Evolutionary conservation across 2,113 vertebrate genomes (phyloP).

Genomic region (Himantopus leucocephalus): DNA sequence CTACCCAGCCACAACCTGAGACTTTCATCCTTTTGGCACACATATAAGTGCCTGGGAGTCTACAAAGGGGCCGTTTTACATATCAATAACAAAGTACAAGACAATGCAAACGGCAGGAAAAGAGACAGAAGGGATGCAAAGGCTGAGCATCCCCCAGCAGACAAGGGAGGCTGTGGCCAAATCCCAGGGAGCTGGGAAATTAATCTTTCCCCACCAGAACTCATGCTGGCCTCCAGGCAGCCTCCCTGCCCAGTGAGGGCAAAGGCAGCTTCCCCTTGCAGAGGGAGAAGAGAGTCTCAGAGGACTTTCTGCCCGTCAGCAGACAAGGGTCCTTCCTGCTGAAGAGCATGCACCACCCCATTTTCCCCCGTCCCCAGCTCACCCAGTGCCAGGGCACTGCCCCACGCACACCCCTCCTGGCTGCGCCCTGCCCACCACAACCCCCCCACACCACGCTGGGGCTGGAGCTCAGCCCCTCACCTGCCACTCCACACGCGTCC

Average conservation of each 20-base stretch:
- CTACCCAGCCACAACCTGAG: neutral
- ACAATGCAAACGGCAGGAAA: neutral
- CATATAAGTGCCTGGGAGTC: neutral
- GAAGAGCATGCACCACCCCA: neutral
- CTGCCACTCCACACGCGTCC: neutral
- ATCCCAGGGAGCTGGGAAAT: neutral
- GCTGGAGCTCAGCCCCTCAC: neutral
- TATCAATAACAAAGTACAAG: neutral
- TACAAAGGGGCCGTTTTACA: neutral
- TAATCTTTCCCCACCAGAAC: neutral
- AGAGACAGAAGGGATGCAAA: neutral
- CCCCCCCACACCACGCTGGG: fast-evolving
- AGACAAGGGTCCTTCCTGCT: neutral
- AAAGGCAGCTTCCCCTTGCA: neutral
- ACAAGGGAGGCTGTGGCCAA: neutral
- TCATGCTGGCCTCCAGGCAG: neutral
- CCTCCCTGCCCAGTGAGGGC: neutral
- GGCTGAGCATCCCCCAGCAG: neutral
- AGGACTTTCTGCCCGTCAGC: neutral
- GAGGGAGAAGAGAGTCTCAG: neutral
- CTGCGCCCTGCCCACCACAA: neutral
- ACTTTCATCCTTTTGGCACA: neutral
- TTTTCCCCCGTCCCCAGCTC: neutral
- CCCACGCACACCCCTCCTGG: neutral
- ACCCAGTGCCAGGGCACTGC: neutral